Conservation (phyloP, 2,113 vertebrate species). For the Nyctereutes procyonoides region DNA sequence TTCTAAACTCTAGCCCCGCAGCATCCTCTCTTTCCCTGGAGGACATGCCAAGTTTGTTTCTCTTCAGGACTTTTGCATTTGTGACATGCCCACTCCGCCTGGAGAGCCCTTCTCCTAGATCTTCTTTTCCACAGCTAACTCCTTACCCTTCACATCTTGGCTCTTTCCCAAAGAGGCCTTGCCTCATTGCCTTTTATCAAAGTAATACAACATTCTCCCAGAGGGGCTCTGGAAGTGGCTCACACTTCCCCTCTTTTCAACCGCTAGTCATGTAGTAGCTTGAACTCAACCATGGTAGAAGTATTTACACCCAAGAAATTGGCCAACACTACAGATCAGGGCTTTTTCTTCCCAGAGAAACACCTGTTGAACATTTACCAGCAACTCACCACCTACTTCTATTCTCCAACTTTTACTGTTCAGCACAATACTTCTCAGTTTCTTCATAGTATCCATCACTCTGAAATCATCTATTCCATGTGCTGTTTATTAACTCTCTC, state of each 20-base stretch:
- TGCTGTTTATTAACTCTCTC: not conserved
- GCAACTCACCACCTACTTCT: not conserved
- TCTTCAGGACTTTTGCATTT: no score
- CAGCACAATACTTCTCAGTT: not conserved
- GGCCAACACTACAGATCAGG: not conserved
- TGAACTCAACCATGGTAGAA: not conserved
- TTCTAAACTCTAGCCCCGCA: no score
- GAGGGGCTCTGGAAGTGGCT: not conserved
- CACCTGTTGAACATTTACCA: not conserved
- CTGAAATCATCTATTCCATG: not conserved
- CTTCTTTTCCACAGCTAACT: not conserved
- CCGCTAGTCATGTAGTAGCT: not conserved
- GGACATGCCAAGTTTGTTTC: not conserved
- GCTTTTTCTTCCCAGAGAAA: not conserved
- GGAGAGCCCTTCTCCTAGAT: no score
- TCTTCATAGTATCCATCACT: not conserved
- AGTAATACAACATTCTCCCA: not conserved
- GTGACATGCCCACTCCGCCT: not conserved
- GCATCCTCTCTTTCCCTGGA: not conserved
- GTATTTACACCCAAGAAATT: constrained; percentile 10
- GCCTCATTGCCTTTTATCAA: not conserved
- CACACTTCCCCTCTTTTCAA: not conserved
- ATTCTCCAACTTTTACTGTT: not conserved
- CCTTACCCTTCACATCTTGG: not conserved
- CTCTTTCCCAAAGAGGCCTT: not conserved